Evolutionary conservation across 2,113 vertebrate genomes (phyloP), one percentile per base, ranked within the genome.

Genomic region (Ailuropoda melanoleuca): DNA sequence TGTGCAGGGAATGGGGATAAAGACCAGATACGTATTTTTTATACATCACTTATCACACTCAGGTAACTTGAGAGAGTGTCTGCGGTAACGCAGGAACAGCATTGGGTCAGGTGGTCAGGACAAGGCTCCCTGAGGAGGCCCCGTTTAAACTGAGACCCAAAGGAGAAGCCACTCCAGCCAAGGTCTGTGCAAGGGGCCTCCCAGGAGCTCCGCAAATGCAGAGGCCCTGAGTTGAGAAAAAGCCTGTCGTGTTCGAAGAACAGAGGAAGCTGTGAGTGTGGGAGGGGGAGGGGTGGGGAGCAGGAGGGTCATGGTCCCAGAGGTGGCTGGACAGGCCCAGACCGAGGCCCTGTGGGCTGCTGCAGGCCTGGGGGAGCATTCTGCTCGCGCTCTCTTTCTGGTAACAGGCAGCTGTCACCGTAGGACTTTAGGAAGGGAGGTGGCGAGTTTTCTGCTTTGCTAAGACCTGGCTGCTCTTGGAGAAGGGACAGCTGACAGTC

Each of bases 301-400:
- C 23, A 58, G 5, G 1, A 2, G 21, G 46, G 4, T n/a, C 11
- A 12, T 14, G 37, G 48, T 50, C 12, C 0, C 8, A 2, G 83
- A 18, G 6, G 15, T 26, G 24, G 50, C 82, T 26, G 43, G 39
- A 70, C 21, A 12, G 56, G 17, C 84, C 82, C 21, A 48, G 81
- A 85, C 48, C 43, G n/a, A 24, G 53, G 23, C 31, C 21, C 39
- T 39, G 23, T 0, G 4, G 21, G 14, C 18, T 39, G 11, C 1
- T 12, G 21, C 0, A 21, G 66, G 11, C 74, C 48, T 15, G 6
- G 19, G 0, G 2, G 37, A 29, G 23, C 50, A 3, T 34, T 81
- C 58, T 5, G 0, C 0, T 84, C 50, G 82, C 48, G 0, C 0
- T 84, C 56, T 86, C 60, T 58, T 43, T 50, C 1, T 2, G 8